phyloP scores from a whole-genome alignment of 2,797 vertebrate genomes.

The Sebastes steindachneri region DNA sequence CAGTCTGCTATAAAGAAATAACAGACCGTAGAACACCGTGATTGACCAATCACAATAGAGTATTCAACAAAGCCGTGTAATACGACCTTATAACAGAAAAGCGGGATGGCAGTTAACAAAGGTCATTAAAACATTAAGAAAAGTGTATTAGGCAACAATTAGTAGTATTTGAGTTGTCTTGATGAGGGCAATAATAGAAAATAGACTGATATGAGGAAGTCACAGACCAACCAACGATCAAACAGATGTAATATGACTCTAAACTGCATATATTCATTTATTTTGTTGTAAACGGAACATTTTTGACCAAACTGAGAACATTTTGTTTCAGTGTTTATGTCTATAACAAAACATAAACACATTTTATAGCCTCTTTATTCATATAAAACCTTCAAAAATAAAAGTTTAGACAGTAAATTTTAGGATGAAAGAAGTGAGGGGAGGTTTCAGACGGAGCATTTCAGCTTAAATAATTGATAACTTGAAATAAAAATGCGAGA shows the following conservation, averaged over 20 bases:
- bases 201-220: not conserved
- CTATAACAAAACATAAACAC: not conserved
- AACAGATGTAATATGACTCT: not conserved
- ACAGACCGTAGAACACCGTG: no score
- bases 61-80: no score
- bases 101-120: not conserved
- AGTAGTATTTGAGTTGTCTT: not conserved
- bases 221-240: not conserved
- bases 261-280: not conserved
- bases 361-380: conserved; percentile 4
- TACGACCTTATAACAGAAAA: not conserved
- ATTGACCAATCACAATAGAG: no score
- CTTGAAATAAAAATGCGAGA: conserved; percentile 17
- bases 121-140: not conserved
- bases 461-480: conserved; percentile 37
- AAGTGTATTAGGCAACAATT: not conserved
- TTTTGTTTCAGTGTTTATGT: conserved; percentile 4
- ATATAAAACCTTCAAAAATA: conserved; percentile 20
- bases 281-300: not conserved
- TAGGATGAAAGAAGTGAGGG: conserved; percentile 4
- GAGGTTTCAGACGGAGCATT: conserved; percentile 9
- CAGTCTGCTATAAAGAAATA: no score
- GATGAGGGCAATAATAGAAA: not conserved
- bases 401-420: conserved; percentile 1
- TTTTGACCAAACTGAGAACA: not conserved